Conservation (phyloP, 2,888 invertebrate species). For the Seladonia tumulorum region DNA sequence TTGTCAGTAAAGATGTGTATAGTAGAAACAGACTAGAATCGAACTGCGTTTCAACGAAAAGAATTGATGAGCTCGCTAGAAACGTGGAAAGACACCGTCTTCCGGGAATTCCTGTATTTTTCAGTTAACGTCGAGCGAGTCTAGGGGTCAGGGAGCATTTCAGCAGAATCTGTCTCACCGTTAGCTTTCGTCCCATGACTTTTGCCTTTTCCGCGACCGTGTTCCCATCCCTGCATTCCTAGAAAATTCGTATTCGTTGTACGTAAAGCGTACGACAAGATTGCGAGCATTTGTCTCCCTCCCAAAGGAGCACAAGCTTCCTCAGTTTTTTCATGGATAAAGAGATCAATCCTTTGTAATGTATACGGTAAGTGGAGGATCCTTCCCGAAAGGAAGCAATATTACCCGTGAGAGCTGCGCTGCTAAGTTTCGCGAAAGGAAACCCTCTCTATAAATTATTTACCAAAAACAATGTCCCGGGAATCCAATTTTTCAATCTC, state of each 20-base stretch:
- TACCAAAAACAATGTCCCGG: background rate
- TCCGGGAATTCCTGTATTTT: constrained; percentile 14
- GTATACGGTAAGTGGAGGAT: constrained; percentile 29
- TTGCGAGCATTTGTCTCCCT: constrained; percentile 62
- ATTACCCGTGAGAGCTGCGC: constrained; percentile 12
- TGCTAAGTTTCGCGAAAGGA: background rate
- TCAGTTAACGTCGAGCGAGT: constrained; percentile 10
- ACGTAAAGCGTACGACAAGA: constrained; percentile 47
- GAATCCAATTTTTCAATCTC: background rate
- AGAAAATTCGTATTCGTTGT: constrained; percentile 55
- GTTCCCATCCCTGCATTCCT: constrained; percentile 38
- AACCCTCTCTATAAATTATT: background rate
- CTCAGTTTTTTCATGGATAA: constrained; percentile 39
- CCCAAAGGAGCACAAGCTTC: constrained; percentile 17
- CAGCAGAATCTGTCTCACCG: constrained; percentile 20
- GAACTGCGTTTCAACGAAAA: background rate
- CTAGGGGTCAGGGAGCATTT: constrained; percentile 28
- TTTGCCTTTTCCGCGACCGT: constrained; percentile 38
- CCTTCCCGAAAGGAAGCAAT: constrained; percentile 18
- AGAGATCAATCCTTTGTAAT: constrained; percentile 42
- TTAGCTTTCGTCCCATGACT: constrained; percentile 42
- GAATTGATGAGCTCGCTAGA: background rate
- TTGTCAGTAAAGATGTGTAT: background rate
- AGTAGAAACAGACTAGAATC: background rate
- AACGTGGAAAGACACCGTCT: background rate